phyloP scores from a whole-genome alignment of 1,140 invertebrate genomes.

The Riptortus pedestris region DNA sequence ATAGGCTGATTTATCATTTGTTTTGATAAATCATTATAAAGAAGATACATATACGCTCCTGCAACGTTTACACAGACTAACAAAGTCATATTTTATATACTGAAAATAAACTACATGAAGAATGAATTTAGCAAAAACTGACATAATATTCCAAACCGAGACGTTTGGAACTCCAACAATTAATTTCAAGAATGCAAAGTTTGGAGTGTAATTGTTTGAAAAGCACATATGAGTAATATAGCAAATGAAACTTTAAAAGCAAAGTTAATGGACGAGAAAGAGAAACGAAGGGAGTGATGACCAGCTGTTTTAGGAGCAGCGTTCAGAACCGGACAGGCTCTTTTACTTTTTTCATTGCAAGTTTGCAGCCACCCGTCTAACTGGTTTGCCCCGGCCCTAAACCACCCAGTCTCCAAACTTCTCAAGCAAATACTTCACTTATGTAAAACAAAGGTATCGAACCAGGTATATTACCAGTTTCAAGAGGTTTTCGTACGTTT shows the following conservation, averaged over 20 bases:
- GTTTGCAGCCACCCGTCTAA: background rate
- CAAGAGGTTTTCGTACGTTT: no score
- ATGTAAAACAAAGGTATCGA: no score
- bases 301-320: constrained; percentile 8
- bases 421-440: no score
- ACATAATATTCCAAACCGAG: background rate
- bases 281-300: background rate
- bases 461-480: no score
- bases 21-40: background rate
- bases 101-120: background rate
- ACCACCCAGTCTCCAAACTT: no score
- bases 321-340: background rate
- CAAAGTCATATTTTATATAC: no score
- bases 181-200: background rate
- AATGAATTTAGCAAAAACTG: background rate
- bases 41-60: no score
- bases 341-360: constrained; percentile 11
- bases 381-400: background rate
- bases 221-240: background rate
- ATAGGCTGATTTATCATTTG: background rate
- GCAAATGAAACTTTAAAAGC: background rate
- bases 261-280: background rate
- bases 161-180: background rate
- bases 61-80: no score
- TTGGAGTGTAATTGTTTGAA: background rate